Base-by-base conservation (phyloP, 64 coral and sea anemone species). In the Acropora tenuis region DNA sequence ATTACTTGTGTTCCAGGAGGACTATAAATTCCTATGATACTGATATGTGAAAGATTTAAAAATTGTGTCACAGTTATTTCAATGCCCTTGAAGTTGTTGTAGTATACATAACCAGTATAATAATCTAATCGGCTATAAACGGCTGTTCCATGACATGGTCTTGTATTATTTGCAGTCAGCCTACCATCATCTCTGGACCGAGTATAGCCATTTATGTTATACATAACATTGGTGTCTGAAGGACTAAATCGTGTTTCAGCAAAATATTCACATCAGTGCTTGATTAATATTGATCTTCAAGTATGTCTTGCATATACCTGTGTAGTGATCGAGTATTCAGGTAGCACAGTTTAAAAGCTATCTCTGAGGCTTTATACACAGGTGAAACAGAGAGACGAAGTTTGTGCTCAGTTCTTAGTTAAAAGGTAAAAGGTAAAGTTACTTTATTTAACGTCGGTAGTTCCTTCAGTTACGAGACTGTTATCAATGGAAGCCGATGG, bases 311-410 rank as follows among this genome's bases (percentile, higher is more conserved):
- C 48, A 90, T 79, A 45, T 90, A 76, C 44, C 69, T 90, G 67
- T 90, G 75, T 76, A 90, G 69, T 53, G 88, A 90, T 19, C 88
- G 74, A 12, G 76, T 55, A 84, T 91, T 91, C 68, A 91, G 43
- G 53, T 52, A 91, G 63, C 44, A 91, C 58, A 91, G 60, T n/a
- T 91, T 91, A 6, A 91, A 16, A 76, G 63, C 43, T 11, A 16
- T 53, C 84, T 78, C n/a, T 48, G 68, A 45, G 50, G 89, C 79
- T 75, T 20, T 91, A 69, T 91, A 91, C 59, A 91, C 43, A 74
- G 89, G 89, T 44, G 89, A 84, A 79, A 91, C n/a, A 41, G 67
- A 89, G 45, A 79, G 88, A 42, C 79, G 52, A 90, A 90, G 88
- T 90, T 90, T 74, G 53, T 57, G 77, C 71, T 69, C 61, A 18